Evolutionary conservation across 2,888 invertebrate species (phyloP), one percentile per base, ranked within the genome.

Genomic region (Priocnemis perturbator): DNA sequence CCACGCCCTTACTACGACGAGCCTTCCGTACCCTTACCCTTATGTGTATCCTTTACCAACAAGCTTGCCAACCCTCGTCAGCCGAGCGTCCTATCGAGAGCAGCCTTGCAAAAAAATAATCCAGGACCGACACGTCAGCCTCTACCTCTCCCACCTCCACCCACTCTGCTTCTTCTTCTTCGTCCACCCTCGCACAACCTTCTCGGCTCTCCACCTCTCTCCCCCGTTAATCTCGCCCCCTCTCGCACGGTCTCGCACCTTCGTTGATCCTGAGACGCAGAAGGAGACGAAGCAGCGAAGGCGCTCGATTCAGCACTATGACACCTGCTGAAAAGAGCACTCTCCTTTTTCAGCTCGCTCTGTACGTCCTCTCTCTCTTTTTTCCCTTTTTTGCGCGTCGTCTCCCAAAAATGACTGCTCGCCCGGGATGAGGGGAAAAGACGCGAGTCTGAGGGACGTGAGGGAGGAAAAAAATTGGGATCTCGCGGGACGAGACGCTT

Each of bases 51-150:
- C 20, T 45, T 67, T 45, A 52, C 11, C 45, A 15, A 14, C 66
- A 26, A 21, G 37, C 62, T 21, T 56, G 56, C 37, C 70, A 71
- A 81, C 81, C 81, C 81, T 81, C 76, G 73, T 77, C 81, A 76
- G 37, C 37, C 69, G 71, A 78, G 61, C 75, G 67, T 76, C 69
- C 73, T 74, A 69, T 73, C 76, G 74, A 78, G 77, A 73, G 69
- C 73, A 77, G 62, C 71, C 74, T 72, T 73, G 64, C 71, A 81
- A 78, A 80, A 80, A 76, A 52, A 30, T 14, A 45, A 58, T 20
- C 20, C 55, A 23, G 15, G 55, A 26, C 37, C 37, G 37, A 37
- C 37, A 37, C 58, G 5, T 58, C 19, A 17, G 57, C n/a, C 58
- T 17, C 20, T 9, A 11, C 44, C 9, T 58, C n/a, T 11, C 14